Conservation (phyloP, 30 jellyfish, hydroid and myxozoan species). For the Aurelia sp. region DNA sequence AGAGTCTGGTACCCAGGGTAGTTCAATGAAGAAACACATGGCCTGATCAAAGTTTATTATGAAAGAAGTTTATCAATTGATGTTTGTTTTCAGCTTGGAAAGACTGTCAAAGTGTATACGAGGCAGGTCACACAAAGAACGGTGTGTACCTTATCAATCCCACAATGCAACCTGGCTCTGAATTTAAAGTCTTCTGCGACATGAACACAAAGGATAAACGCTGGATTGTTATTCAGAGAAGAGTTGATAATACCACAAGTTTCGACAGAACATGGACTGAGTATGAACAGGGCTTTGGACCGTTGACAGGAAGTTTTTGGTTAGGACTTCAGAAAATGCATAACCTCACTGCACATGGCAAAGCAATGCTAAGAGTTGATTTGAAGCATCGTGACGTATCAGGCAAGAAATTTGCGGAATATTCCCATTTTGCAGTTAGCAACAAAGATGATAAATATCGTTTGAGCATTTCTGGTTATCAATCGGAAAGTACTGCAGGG, state of each 20-base stretch:
- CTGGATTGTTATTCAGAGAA: conserved; percentile 53
- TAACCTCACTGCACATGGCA: conserved; percentile 22
- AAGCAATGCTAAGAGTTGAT: conserved; percentile 14
- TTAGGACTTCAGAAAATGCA: conserved; percentile 44
- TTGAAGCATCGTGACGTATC: not conserved
- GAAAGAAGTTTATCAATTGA: not conserved
- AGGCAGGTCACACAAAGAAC: conserved; percentile 12
- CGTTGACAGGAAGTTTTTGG: conserved; percentile 36
- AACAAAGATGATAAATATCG: conserved; percentile 1
- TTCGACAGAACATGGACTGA: conserved; percentile 49
- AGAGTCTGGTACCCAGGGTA: too few species aligned
- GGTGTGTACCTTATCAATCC: conserved; percentile 45
- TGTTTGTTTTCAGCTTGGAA: conserved; percentile 21
- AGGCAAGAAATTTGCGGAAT: conserved; percentile 29
- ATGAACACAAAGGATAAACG: conserved; percentile 10
- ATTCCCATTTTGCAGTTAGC: conserved; percentile 11
- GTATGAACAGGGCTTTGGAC: conserved; percentile 56
- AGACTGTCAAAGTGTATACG: conserved; percentile 28
- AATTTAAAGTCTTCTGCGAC: conserved; percentile 25
- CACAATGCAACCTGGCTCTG: not conserved
- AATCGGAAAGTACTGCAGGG: not conserved
- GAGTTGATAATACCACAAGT: conserved; percentile 9
- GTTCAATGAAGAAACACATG: too few species aligned
- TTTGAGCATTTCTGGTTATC: not conserved
- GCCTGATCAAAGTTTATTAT: too few species aligned